Conservation (phyloP, 2,888 invertebrate species). For the Notodonta dromedarius region DNA sequence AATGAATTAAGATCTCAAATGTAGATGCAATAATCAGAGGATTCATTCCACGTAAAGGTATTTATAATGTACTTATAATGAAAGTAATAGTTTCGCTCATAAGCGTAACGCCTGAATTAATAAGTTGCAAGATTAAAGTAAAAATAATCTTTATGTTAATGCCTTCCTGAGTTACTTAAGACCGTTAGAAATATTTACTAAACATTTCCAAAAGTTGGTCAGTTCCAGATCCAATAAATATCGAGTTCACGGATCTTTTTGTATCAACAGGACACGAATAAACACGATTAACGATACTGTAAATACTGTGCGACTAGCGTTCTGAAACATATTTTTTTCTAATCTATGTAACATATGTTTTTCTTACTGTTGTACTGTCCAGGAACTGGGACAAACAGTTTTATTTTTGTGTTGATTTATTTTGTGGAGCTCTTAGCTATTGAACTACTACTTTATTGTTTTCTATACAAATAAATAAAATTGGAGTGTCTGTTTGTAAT, state of each 20-base stretch:
- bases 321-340: conserved; percentile 20
- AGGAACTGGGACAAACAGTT: conserved; percentile 35
- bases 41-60: no score
- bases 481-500: no score
- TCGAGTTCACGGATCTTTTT: conserved; percentile 26
- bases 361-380: conserved; percentile 26
- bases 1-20: neutral
- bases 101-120: neutral
- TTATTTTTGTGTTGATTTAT: conserved; percentile 33
- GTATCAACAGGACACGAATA: conserved; percentile 43
- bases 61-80: no score
- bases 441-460: conserved; percentile 10
- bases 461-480: no score
- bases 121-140: neutral
- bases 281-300: conserved; percentile 52
- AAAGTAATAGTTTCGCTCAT: no score
- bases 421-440: conserved; percentile 29
- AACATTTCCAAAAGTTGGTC: neutral
- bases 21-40: neutral
- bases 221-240: conserved; percentile 17
- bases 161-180: neutral
- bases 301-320: conserved; percentile 42
- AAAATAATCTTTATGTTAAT: neutral
- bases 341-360: conserved; percentile 44
- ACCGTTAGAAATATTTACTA: neutral